Conservation (phyloP, 2,888 invertebrate species). For the Thera britannica region DNA sequence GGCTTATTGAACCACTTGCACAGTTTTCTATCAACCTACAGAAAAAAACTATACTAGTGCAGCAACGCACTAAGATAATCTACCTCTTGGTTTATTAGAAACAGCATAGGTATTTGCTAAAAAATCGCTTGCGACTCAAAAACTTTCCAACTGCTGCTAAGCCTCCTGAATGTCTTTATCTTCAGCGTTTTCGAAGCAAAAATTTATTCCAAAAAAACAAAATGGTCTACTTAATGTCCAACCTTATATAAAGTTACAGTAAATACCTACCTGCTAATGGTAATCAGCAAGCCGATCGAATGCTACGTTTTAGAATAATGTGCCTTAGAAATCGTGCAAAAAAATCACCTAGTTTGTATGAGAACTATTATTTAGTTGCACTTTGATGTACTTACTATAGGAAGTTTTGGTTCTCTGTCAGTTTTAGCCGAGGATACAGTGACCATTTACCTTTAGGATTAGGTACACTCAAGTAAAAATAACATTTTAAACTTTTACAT, state of each 20-base stretch:
- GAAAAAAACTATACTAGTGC: neutral
- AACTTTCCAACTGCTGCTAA: neutral
- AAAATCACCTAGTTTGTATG: too few relatives aligned
- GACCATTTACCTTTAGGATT: too few relatives aligned
- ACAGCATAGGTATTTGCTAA: neutral
- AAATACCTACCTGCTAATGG: neutral
- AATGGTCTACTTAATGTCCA: slow-evolving; percentile 25
- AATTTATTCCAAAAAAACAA: slow-evolving; percentile 16
- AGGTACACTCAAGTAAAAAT: neutral
- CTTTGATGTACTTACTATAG: too few relatives aligned
- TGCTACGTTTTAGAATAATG: too few relatives aligned
- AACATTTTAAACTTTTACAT: neutral
- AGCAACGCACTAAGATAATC: neutral
- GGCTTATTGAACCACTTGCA: neutral
- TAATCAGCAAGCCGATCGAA: neutral
- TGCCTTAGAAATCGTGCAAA: too few relatives aligned
- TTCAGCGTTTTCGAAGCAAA: slow-evolving; percentile 9
- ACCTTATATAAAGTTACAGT: slow-evolving; percentile 6
- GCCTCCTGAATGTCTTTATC: slow-evolving; percentile 28
- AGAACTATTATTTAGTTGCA: too few relatives aligned
- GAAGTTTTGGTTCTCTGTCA: too few relatives aligned
- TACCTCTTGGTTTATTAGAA: neutral
- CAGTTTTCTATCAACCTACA: neutral
- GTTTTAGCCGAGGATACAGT: too few relatives aligned
- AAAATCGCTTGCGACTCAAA: neutral